A percentile compares a stretch with the other conserved stretches of the same genome.
Conservation (phyloP, 1,140 invertebrate genomes). For the Drosophila pseudoananassae region DNA sequence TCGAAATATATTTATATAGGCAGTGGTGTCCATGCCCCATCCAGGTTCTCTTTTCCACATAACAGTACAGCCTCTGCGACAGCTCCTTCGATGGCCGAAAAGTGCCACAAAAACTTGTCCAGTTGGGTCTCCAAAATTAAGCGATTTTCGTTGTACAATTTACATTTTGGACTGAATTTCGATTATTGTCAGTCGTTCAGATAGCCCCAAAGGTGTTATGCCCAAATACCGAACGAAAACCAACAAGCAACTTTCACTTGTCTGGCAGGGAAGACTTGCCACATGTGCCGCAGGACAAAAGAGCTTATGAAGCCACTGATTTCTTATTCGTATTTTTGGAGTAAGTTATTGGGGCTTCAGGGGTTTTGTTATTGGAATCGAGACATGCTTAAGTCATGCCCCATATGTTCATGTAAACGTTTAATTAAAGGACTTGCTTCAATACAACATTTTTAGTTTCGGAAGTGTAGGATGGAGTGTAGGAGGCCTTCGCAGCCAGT, state of each 20-base stretch:
- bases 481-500: conserved; percentile 49
- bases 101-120: conserved; percentile 28
- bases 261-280: conserved; percentile 28
- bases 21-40: background rate
- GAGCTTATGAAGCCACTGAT: background rate
- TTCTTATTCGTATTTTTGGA: conserved; percentile 2
- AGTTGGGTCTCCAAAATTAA: conserved; percentile 53
- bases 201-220: conserved; percentile 58
- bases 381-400: background rate
- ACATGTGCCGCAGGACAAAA: conserved; percentile 30
- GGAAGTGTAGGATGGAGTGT: conserved; percentile 47
- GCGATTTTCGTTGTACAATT: conserved; percentile 74
- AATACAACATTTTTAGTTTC: conserved; percentile 45
- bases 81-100: conserved; percentile 20
- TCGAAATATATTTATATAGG: conserved; percentile 15
- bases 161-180: conserved; percentile 69
- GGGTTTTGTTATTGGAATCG: conserved; percentile 48
- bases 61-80: conserved; percentile 55
- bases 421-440: background rate
- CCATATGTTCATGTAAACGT: background rate
- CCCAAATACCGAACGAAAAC: conserved; percentile 37
- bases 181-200: conserved; percentile 68
- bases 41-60: conserved; percentile 4
- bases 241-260: conserved; percentile 66
- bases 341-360: conserved; percentile 5